A percentile compares a stretch with the other conserved stretches of the same genome.
Evolutionary conservation across 2,797 vertebrate species (phyloP).

Genomic region (Pseudotriccus pelzelni): DNA sequence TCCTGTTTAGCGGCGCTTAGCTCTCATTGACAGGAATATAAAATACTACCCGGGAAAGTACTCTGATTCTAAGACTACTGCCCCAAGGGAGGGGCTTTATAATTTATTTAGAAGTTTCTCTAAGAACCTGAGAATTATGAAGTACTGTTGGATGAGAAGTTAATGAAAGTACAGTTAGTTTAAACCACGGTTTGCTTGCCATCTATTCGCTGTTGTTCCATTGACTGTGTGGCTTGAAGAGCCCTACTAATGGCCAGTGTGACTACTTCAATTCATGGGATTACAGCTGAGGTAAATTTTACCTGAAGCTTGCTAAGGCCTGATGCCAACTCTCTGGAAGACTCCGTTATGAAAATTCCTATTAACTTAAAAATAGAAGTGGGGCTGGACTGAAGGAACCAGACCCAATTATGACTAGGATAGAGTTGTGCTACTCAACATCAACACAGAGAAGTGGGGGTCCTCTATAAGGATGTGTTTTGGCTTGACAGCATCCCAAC

Average conservation of each 20-base stretch:
- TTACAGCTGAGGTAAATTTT: neutral
- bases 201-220: neutral
- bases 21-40: neutral
- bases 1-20: neutral
- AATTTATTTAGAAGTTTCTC: neutral
- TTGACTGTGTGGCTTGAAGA: accelerated
- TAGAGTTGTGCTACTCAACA: neutral
- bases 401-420: neutral
- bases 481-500: neutral
- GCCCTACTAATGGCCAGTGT: neutral
- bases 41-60: neutral
- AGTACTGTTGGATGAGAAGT: neutral
- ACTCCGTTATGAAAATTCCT: neutral
- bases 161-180: neutral
- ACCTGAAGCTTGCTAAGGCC: neutral
- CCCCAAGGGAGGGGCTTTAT: neutral
- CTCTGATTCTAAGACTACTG: neutral
- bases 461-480: neutral
- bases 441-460: accelerated
- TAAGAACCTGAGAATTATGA: neutral
- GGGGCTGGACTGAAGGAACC: neutral
- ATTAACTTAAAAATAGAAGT: neutral
- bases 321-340: neutral
- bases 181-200: neutral
- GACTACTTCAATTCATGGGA: neutral